Percentiles rank a stretch among this genome's conserved stretches.
phyloP scores from a whole-genome alignment of 2,888 invertebrate genomes.

The Barypeithes pellucidus region DNA sequence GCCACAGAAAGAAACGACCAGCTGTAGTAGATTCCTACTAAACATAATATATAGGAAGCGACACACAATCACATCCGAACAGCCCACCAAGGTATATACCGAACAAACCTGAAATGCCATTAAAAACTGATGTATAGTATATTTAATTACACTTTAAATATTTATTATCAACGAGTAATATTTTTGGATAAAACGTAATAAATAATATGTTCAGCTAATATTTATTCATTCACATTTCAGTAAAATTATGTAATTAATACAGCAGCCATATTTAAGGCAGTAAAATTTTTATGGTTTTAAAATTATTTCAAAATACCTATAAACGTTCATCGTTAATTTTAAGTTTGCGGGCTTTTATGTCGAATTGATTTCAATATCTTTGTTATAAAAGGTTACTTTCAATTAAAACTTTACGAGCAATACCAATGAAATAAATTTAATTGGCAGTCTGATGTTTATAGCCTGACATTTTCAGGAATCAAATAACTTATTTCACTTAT shows the following conservation, averaged over 20 bases:
- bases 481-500: slow-evolving; percentile 9
- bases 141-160: no score
- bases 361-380: slow-evolving; percentile 18
- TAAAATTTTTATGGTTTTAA: slow-evolving; percentile 6
- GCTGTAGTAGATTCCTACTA: no score
- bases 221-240: neutral
- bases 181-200: no score
- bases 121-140: no score
- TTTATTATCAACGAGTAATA: no score
- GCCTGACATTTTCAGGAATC: neutral
- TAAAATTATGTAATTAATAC: neutral
- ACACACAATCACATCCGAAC: no score
- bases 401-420: slow-evolving; percentile 31
- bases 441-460: slow-evolving; percentile 10
- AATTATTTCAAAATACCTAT: neutral
- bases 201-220: no score
- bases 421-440: slow-evolving; percentile 25
- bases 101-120: no score
- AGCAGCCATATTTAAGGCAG: neutral
- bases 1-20: no score
- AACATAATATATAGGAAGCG: no score
- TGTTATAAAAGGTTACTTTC: slow-evolving; percentile 19
- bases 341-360: slow-evolving; percentile 5
- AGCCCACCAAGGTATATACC: no score
- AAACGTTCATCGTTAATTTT: slow-evolving; percentile 15